Evolutionary conservation across 2,888 invertebrate genomes (phyloP).

Genomic region (Cylloceria caligata): DNA sequence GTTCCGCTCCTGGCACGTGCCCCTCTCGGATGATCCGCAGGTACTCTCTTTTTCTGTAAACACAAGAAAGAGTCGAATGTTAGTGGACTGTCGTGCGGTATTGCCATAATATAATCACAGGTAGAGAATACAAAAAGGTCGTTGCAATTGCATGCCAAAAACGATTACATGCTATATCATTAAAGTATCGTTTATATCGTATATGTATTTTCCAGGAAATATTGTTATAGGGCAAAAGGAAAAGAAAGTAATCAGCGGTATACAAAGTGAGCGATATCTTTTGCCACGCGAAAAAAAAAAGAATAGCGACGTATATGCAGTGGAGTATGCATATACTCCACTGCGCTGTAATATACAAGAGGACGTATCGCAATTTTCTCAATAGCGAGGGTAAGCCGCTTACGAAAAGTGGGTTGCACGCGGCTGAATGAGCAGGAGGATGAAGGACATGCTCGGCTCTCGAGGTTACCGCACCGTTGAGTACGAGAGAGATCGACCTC

Average conservation of each 20-base stretch:
- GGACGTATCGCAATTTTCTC: slow-evolving; percentile 76
- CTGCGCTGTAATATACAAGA: slow-evolving; percentile 36
- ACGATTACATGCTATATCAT: too few species aligned
- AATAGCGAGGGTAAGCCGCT: slow-evolving; percentile 77
- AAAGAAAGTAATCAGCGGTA: slow-evolving; percentile 35
- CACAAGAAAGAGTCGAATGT: slow-evolving; percentile 71
- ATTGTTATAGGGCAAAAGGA: background rate
- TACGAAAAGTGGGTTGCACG: slow-evolving; percentile 75
- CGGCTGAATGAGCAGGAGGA: slow-evolving; percentile 38
- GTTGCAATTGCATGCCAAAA: background rate
- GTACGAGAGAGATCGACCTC: too few species aligned
- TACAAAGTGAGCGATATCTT: background rate
- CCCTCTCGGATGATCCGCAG: slow-evolving; percentile 75
- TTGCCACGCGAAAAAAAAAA: background rate
- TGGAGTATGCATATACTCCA: slow-evolving; percentile 8
- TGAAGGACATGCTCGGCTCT: slow-evolving; percentile 56
- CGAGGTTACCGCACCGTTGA: too few species aligned
- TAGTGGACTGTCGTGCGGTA: background rate
- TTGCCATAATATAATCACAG: background rate
- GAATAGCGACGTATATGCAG: background rate
- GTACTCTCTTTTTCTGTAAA: slow-evolving; percentile 80
- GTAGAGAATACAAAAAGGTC: background rate
- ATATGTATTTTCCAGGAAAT: too few species aligned
- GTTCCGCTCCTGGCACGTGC: slow-evolving; percentile 80
- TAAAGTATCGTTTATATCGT: too few species aligned